These are phyloP conservation scores for Hipposideros larvatus DNA, from an alignment of 2,797 vertebrate species.

Conservation along the genomic window DNA sequence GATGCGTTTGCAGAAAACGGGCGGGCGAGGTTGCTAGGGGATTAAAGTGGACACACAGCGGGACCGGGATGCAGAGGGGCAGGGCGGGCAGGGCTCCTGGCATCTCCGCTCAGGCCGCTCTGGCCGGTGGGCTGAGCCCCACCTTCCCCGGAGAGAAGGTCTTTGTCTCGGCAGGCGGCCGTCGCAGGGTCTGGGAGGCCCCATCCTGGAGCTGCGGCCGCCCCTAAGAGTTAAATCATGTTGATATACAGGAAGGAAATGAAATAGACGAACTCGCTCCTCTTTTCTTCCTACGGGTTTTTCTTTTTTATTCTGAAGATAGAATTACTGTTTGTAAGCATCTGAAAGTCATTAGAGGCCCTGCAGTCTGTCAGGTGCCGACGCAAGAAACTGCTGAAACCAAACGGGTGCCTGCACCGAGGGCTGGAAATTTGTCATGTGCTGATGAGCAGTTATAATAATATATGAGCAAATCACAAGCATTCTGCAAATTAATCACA, in stretches of 20 bases:
- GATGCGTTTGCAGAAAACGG: too few species aligned
- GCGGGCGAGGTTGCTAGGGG: too few species aligned
- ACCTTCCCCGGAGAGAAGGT: too few species aligned
- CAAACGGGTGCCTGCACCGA: constrained; percentile 91
- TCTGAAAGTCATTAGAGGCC: constrained; percentile 96
- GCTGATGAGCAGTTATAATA: constrained; percentile 96
- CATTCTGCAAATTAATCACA: constrained; percentile 97
- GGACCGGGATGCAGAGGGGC: too few species aligned
- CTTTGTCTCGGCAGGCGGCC: too few species aligned
- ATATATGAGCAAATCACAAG: constrained; percentile 96
- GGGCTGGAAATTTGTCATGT: constrained; percentile 94
- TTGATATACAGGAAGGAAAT: constrained; percentile 90
- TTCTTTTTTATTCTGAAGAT: constrained; percentile 91
- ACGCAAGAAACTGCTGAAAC: constrained; percentile 93
- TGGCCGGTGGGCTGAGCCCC: too few species aligned
- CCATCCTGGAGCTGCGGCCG: constrained; percentile 58
- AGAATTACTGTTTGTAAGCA: constrained; percentile 96
- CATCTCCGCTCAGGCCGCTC: too few species aligned
- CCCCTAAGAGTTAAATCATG: constrained; percentile 88
- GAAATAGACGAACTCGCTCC: constrained; percentile 89
- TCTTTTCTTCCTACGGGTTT: constrained; percentile 89
- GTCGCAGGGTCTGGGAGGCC: too few species aligned
- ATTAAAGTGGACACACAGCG: too few species aligned
- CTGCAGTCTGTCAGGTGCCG: constrained; percentile 95
- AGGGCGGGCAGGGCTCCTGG: too few species aligned